These are phyloP conservation scores for Lymantria monacha DNA, from an alignment of 2,888 invertebrate genomes.

Conservation along the genomic window DNA sequence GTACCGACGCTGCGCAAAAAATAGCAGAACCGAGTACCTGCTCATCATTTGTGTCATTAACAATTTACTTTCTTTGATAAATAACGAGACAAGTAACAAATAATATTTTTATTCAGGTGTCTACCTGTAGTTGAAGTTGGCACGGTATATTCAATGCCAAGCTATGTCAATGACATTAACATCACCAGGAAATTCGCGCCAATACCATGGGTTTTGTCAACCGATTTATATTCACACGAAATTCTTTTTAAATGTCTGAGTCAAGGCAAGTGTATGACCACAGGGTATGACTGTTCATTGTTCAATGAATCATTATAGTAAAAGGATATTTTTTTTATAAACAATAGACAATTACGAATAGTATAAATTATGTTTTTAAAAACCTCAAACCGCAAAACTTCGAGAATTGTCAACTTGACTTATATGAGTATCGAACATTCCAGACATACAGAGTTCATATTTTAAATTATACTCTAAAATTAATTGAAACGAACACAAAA, in stretches of 20 bases:
- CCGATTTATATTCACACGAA: conserved; percentile 32
- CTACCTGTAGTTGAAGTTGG: neutral
- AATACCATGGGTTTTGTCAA: conserved; percentile 32
- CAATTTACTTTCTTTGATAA: too few relatives aligned
- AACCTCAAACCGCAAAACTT: conserved; percentile 30
- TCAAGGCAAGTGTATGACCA: conserved; percentile 32
- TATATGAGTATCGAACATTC: neutral
- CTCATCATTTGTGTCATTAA: too few relatives aligned
- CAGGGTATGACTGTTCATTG: conserved; percentile 19
- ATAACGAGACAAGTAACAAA: too few relatives aligned
- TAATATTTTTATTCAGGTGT: neutral
- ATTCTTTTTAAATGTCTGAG: conserved; percentile 31
- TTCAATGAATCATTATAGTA: conserved; percentile 40
- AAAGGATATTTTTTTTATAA: conserved; percentile 29
- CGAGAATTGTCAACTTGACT: neutral
- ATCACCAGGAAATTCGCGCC: conserved; percentile 35
- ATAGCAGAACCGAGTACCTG: too few relatives aligned
- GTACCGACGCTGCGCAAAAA: too few relatives aligned
- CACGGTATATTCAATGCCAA: conserved; percentile 7
- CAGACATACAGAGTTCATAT: neutral
- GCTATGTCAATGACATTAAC: conserved; percentile 29
- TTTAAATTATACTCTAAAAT: too few relatives aligned
- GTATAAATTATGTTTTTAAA: conserved; percentile 11
- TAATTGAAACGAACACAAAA: too few relatives aligned
- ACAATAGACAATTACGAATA: conserved; percentile 47